Evolutionary conservation across 37 sponge, comb jelly and placozoan species (phyloP).

Genomic region (Beroe forskalii): DNA sequence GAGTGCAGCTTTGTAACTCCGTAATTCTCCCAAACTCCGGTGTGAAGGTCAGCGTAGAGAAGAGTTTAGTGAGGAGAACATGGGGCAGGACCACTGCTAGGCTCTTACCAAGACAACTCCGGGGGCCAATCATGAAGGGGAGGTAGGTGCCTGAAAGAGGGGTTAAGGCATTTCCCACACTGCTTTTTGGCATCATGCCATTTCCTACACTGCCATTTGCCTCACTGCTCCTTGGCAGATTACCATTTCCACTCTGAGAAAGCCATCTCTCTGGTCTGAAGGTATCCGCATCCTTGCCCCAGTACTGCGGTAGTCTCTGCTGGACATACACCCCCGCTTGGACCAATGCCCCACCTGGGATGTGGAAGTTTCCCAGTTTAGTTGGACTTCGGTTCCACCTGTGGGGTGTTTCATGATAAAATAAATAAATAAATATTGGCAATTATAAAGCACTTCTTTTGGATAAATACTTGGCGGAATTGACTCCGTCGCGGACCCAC

Average conservation of each 20-base stretch:
- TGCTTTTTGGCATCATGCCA: too few species aligned
- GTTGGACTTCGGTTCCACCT: background rate
- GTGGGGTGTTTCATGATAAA: too few species aligned
- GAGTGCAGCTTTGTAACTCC: too few species aligned
- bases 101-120: background rate
- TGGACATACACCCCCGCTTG: background rate
- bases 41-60: background rate
- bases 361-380: background rate
- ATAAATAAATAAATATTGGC: too few species aligned
- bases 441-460: too few species aligned
- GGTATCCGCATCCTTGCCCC: slow-evolving; percentile 2
- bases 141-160: slow-evolving; percentile 5
- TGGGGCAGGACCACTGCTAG: background rate
- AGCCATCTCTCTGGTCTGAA: slow-evolving; percentile 12
- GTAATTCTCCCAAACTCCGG: too few species aligned
- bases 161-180: too few species aligned
- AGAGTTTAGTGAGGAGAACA: background rate
- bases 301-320: background rate
- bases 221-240: too few species aligned
- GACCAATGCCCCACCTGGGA: background rate
- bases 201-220: too few species aligned
- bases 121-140: slow-evolving; percentile 25
- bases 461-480: too few species aligned
- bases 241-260: too few species aligned
- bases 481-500: too few species aligned